phyloP scores from a whole-genome alignment of 2,888 invertebrate species.

The Campoplex nolae region DNA sequence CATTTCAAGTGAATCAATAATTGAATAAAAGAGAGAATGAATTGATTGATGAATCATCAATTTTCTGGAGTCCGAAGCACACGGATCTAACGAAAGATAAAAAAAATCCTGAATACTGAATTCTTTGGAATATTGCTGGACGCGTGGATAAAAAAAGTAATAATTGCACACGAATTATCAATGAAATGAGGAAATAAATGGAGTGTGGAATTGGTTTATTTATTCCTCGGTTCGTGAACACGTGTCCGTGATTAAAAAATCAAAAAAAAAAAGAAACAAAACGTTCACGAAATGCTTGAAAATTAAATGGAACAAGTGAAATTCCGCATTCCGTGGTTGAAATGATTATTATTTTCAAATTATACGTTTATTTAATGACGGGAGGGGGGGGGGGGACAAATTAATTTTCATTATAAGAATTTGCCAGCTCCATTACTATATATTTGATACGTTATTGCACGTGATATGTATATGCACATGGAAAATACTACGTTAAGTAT shows the following conservation, averaged over 20 bases:
- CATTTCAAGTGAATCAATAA: neutral
- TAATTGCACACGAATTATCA: neutral
- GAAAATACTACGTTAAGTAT: slow-evolving; percentile 6
- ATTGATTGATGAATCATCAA: neutral
- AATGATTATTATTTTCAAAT: neutral
- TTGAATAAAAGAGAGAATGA: neutral
- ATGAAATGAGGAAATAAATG: neutral
- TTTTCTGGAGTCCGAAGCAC: too few species aligned
- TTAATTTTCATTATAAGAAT: neutral
- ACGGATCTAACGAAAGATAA: too few species aligned
- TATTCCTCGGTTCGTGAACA: neutral
- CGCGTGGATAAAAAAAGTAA: neutral
- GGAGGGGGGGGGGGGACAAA: neutral
- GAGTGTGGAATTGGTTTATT: neutral
- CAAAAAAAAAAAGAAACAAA: neutral
- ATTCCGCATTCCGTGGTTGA: neutral
- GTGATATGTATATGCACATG: neutral
- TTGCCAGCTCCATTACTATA: neutral
- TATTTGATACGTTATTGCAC: neutral
- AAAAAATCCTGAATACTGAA: neutral
- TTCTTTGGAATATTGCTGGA: neutral
- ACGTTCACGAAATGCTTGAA: neutral
- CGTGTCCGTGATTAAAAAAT: neutral
- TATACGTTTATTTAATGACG: neutral
- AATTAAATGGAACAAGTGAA: neutral